These are phyloP conservation scores for Neomicropteryx cornuta DNA, from an alignment of 1,140 invertebrate genomes.

Conservation along the genomic window DNA sequence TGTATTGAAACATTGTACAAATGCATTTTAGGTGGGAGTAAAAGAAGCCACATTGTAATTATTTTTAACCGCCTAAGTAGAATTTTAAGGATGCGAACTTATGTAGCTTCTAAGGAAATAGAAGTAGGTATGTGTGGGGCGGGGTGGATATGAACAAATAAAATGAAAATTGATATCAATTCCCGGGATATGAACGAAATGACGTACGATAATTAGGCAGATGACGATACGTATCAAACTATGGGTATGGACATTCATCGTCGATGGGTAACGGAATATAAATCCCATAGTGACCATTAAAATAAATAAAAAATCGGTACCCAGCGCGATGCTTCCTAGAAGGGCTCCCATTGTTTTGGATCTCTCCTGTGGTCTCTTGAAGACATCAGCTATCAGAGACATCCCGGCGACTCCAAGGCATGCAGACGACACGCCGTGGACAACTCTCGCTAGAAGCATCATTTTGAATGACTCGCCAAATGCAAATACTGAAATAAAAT, in stretches of 20 bases:
- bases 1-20: no score
- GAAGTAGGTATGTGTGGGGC: no score
- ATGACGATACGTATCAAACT: not conserved
- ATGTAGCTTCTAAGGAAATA: no score
- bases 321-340: slow-evolving; percentile 67
- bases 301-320: not conserved
- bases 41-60: no score
- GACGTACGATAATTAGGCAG: not conserved
- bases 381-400: slow-evolving; percentile 47
- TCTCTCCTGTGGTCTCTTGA: slow-evolving; percentile 40
- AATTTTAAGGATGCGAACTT: no score
- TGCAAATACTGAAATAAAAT: slow-evolving; percentile 64
- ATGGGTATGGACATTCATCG: not conserved
- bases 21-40: no score
- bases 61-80: no score
- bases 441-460: slow-evolving; percentile 65
- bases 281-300: not conserved
- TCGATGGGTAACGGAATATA: no score
- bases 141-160: no score
- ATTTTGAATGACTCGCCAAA: slow-evolving; percentile 64
- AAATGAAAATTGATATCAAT: no score
- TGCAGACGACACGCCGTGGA: slow-evolving; percentile 80
- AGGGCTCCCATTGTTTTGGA: slow-evolving; percentile 65
- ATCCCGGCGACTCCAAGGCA: slow-evolving; percentile 68
- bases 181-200: not conserved